These are phyloP conservation scores for Phengaris arion DNA, from an alignment of 2,888 invertebrate species.

Conservation along the genomic window DNA sequence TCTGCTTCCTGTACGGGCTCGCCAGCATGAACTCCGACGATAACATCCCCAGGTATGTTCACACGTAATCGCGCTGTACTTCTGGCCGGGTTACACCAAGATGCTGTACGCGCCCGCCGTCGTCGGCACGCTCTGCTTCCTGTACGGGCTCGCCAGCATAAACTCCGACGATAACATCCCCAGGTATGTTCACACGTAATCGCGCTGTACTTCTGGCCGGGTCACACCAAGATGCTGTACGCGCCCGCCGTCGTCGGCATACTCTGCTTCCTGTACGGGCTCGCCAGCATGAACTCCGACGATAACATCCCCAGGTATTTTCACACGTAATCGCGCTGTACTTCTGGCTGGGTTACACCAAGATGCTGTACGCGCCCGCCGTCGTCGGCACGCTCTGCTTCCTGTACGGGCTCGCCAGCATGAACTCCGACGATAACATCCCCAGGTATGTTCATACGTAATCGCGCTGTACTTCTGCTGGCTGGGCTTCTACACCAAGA, in stretches of 20 bases:
- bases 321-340: too few species aligned
- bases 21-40: constrained; percentile 89
- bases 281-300: constrained; percentile 88
- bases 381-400: too few species aligned
- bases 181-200: constrained; percentile 60
- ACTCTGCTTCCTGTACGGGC: constrained; percentile 91
- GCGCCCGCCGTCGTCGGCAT: constrained; percentile 92
- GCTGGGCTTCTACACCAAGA: constrained; percentile 95
- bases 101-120: too few species aligned
- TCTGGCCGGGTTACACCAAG: too few species aligned
- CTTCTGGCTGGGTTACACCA: too few species aligned
- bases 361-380: too few species aligned
- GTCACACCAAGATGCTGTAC: constrained; percentile 93
- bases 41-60: constrained; percentile 81
- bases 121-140: too few species aligned
- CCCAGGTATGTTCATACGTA: constrained; percentile 59
- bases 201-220: constrained; percentile 94
- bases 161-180: constrained; percentile 83
- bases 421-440: constrained; percentile 78
- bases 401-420: too few species aligned
- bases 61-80: too few species aligned
- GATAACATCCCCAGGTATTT: constrained; percentile 84
- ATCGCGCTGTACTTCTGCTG: constrained; percentile 95
- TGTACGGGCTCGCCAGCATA: too few species aligned
- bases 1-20: constrained; percentile 93